These are phyloP conservation scores for Neomorphus geoffroyi DNA, from an alignment of 2,797 vertebrate species.

Conservation along the genomic window DNA sequence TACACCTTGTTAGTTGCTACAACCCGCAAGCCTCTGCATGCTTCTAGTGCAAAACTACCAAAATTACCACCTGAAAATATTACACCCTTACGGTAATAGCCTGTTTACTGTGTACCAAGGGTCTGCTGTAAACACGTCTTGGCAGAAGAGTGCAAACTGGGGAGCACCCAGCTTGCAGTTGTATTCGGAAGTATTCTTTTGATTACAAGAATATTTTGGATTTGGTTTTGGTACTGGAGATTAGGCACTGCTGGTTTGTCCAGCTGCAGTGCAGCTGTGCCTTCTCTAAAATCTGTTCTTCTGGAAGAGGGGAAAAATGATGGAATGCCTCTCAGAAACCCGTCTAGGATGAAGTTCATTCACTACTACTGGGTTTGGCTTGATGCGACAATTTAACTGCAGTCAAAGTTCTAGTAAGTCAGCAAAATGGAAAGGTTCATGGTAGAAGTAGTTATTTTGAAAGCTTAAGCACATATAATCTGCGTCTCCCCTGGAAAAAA, in stretches of 20 bases:
- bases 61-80: not conserved
- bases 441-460: not conserved
- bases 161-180: not conserved
- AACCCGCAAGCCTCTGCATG: not conserved
- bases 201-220: not conserved
- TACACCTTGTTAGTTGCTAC: not conserved
- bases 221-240: not conserved
- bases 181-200: not conserved
- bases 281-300: not conserved
- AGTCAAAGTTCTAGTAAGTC: not conserved
- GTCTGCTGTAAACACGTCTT: not conserved
- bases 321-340: not conserved
- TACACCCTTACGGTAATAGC: not conserved
- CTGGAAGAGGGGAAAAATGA: not conserved
- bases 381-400: no score
- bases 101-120: fast-evolving
- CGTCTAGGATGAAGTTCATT: not conserved
- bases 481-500: not conserved
- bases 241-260: not conserved
- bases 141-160: not conserved
- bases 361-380: not conserved
- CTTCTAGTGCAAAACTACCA: not conserved
- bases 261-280: not conserved
- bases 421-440: fast-evolving
- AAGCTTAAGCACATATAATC: not conserved